Base-by-base conservation (phyloP, 2,888 invertebrate genomes). In the Rhabditoides inermis region DNA sequence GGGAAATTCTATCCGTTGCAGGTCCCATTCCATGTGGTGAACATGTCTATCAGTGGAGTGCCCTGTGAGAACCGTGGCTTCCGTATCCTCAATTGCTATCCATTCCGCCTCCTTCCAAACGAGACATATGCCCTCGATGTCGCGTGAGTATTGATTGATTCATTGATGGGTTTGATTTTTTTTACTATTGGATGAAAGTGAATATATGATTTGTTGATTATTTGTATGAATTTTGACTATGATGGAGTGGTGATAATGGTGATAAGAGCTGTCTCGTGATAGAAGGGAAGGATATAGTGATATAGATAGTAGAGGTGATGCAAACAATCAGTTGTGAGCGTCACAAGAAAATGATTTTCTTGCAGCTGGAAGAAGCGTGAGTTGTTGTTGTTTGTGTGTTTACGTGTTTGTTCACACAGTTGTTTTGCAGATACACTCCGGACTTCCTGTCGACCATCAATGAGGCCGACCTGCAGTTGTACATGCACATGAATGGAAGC, bases 381-480 rank as follows among this genome's bases (percentile, higher is more conserved):
- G n/a, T n/a, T n/a, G n/a, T n/a, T n/a, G n/a, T n/a, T n/a, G n/a
- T n/a, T n/a, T n/a, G n/a, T n/a, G n/a, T n/a, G n/a, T n/a, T n/a
- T n/a, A n/a, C n/a, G n/a, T n/a, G n/a, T 44, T 18, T 7, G 40
- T 35, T 42, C 15, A 20, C 41, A 27, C 20, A 18, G 18, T 22
- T 27, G 32, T 32, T 27, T 46, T 63, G 53, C 74, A 81, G 81
- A 28, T 90, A 88, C 77, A 88, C 88, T 0, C 87, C 90, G 0
- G 90, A 90, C 79, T 88, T 89, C 74, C 87, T 88, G 0, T 78
- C 87, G 69, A 83, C 87, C 0, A 83, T 85, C 59, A 83, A 88
- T 36, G 83, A 85, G 57, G 77, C 80, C 18, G 72, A 75, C 46
- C 72, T 81, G 46, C 78, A 79, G 49, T 62, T 81, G 28, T 79